A percentile compares a stretch with the other conserved stretches of the same genome.
Evolutionary conservation across 2,113 vertebrate species (phyloP).

Genomic region (Pandion haliaetus): DNA sequence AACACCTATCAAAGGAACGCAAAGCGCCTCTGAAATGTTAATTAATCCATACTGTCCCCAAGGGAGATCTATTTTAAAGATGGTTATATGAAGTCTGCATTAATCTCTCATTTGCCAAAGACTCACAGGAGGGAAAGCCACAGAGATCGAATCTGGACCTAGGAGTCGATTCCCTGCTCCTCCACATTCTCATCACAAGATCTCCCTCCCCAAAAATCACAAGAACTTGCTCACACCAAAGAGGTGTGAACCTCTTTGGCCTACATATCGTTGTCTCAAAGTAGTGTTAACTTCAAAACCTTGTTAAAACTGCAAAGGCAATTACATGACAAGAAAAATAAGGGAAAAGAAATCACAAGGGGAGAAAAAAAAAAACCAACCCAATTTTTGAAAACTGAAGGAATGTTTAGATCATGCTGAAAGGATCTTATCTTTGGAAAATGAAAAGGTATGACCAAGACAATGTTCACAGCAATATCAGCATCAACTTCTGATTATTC

Average conservation of each 20-base stretch:
- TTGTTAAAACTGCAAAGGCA: neutral
- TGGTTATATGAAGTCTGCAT: neutral
- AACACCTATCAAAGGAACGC: slow-evolving; percentile 44
- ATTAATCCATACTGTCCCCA: slow-evolving; percentile 41
- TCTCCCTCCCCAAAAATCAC: slow-evolving; percentile 11
- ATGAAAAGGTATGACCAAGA: neutral
- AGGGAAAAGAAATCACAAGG: slow-evolving; percentile 3
- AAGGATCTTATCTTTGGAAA: neutral
- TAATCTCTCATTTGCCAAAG: neutral
- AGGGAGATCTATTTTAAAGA: slow-evolving; percentile 33
- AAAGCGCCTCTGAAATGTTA: slow-evolving; percentile 29
- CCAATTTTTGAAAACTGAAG: neutral
- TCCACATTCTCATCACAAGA: neutral
- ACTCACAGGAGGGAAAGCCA: neutral
- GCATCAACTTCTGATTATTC: neutral
- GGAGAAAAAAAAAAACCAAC: neutral
- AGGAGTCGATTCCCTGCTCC: neutral
- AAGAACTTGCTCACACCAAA: neutral
- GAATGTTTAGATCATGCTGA: neutral
- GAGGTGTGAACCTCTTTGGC: slow-evolving; percentile 35
- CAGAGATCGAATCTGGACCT: neutral
- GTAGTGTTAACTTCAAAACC: slow-evolving; percentile 35
- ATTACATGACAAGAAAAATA: slow-evolving; percentile 17
- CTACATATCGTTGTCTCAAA: slow-evolving; percentile 42
- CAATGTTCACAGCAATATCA: neutral